Conservation (phyloP, 2,113 vertebrate species). For the Irena cyanogastra region DNA sequence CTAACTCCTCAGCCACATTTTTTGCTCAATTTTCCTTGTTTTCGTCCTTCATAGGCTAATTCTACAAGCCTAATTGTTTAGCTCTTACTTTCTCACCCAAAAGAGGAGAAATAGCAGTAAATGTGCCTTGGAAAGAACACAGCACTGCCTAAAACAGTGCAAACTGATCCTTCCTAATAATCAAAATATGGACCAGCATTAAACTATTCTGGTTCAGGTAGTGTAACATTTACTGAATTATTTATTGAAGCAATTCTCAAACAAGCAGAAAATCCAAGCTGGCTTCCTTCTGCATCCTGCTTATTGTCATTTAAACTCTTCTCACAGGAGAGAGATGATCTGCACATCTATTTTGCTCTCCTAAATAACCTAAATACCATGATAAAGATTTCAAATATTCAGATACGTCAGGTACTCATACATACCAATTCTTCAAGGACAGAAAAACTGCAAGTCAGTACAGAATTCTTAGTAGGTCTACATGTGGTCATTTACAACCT, state of each 20-base stretch:
- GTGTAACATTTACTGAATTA: background rate
- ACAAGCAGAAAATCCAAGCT: background rate
- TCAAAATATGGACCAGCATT: background rate
- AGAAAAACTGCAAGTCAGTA: background rate
- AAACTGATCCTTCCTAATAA: background rate
- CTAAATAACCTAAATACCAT: background rate
- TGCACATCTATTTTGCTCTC: background rate
- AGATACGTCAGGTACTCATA: background rate
- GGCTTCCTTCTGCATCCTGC: background rate
- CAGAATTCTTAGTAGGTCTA: background rate
- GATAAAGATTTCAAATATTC: background rate
- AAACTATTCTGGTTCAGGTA: background rate
- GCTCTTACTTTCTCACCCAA: background rate
- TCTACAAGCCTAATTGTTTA: background rate
- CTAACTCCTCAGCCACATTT: background rate
- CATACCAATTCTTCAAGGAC: background rate
- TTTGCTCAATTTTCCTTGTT: background rate
- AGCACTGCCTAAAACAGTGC: background rate
- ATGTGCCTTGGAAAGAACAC: background rate
- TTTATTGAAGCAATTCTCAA: background rate
- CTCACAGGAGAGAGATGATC: background rate
- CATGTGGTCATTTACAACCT: background rate
- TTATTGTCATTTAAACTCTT: background rate
- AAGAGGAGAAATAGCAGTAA: background rate
- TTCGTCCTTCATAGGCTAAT: background rate